phyloP scores from a whole-genome alignment of 2,888 invertebrate species.

The Xanthostigma xanthostigma region DNA sequence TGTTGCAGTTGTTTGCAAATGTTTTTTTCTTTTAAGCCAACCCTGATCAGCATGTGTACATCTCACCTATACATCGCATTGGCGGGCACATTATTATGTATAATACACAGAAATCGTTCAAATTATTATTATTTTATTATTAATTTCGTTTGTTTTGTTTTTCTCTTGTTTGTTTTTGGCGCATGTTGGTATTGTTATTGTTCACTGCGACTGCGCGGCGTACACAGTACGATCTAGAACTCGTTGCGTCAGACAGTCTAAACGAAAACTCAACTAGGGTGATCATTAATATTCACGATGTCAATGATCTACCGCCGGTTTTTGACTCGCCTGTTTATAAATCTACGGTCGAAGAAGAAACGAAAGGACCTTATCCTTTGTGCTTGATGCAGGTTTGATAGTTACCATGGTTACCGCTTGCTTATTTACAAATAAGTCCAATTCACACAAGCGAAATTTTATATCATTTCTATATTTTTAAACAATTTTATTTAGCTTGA shows the following conservation, averaged over 20 bases:
- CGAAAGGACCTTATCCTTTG: constrained; percentile 51
- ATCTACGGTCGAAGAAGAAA: constrained; percentile 61
- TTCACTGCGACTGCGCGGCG: constrained; percentile 27
- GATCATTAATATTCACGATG: constrained; percentile 67
- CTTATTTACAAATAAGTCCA: constrained; percentile 17
- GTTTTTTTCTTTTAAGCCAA: no score
- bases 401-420: constrained; percentile 2
- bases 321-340: constrained; percentile 58
- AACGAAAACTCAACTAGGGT: constrained; percentile 79
- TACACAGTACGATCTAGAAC: constrained; percentile 70
- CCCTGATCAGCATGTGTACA: no score
- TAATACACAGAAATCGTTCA: not conserved
- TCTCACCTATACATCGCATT: no score
- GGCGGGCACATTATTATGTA: no score
- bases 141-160: constrained; percentile 10
- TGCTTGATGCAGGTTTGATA: constrained; percentile 52
- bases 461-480: no score
- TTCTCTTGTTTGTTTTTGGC: constrained; percentile 14
- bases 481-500: no score
- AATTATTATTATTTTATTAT: constrained; percentile 8
- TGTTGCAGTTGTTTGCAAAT: no score
- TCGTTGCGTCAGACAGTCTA: constrained; percentile 80
- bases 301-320: constrained; percentile 79
- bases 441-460: constrained; percentile 5
- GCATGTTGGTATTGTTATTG: constrained; percentile 8